Conservation (phyloP, 2,113 vertebrate species). For the Odocoileus hemionus region DNA sequence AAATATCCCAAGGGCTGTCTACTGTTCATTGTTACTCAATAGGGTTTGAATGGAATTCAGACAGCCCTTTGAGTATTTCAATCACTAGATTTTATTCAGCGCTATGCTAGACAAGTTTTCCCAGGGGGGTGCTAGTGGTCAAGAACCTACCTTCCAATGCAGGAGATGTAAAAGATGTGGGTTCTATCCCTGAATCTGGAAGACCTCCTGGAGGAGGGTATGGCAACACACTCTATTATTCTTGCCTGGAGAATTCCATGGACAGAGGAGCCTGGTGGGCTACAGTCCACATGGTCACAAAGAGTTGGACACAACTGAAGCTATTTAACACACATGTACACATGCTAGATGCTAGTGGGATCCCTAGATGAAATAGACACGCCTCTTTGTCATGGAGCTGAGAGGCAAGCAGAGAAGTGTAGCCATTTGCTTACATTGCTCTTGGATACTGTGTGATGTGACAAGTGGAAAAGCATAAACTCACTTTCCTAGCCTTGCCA, state of each 20-base stretch:
- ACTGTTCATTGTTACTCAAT: neutral
- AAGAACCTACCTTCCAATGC: neutral
- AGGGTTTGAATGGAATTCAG: neutral
- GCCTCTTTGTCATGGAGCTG: neutral
- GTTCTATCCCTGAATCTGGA: neutral
- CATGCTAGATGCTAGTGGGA: neutral
- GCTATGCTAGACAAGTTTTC: neutral
- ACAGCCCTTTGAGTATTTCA: neutral
- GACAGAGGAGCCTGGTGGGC: neutral
- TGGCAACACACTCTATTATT: neutral
- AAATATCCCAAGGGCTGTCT: neutral
- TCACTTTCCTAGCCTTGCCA: neutral
- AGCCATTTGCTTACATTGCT: neutral
- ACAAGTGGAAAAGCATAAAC: neutral
- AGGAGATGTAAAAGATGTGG: neutral
- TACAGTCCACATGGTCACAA: neutral
- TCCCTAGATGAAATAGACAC: neutral
- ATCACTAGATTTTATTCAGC: neutral
- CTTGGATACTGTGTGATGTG: neutral
- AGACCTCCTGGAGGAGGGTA: neutral
- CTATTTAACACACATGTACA: neutral
- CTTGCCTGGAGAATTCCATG: neutral
- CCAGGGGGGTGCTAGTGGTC: neutral
- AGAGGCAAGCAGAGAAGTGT: neutral
- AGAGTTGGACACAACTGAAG: neutral